Percentiles rank a stretch among this genome's conserved stretches.
Conservation (phyloP, 2,113 vertebrate genomes). For the Ceyx margarethae region DNA sequence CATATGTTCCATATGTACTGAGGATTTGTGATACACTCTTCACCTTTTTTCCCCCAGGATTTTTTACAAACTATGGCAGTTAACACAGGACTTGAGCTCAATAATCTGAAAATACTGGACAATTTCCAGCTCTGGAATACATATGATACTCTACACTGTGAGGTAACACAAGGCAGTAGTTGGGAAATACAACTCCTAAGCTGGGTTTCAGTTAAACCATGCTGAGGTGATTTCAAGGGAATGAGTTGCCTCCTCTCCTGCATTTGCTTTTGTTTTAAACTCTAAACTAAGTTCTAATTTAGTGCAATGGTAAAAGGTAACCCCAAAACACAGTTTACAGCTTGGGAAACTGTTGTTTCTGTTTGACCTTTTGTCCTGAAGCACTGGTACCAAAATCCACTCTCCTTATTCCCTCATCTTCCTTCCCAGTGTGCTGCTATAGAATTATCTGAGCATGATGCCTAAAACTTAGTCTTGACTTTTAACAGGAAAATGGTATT, state of each 20-base stretch:
- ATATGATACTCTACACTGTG: slow-evolving; percentile 75
- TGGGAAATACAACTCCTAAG: neutral
- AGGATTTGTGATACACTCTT: neutral
- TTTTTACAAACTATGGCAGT: slow-evolving; percentile 66
- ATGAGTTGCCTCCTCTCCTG: neutral
- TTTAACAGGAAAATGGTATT: slow-evolving; percentile 16
- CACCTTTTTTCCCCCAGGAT: slow-evolving; percentile 48
- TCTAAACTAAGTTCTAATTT: neutral
- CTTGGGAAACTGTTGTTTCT: neutral
- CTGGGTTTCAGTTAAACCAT: neutral
- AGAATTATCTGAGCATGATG: neutral
- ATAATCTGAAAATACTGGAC: slow-evolving; percentile 30
- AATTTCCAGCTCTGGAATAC: slow-evolving; percentile 71
- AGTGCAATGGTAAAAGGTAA: neutral
- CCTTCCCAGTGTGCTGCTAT: neutral
- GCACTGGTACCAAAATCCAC: neutral
- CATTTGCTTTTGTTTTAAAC: neutral
- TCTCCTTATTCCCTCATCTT: neutral
- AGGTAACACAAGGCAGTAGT: slow-evolving; percentile 65
- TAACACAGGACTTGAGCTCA: slow-evolving; percentile 63
- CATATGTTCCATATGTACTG: neutral
- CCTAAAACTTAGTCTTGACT: neutral
- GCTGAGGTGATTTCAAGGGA: neutral
- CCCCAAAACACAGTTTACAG: neutral
- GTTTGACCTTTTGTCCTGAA: neutral